Conservation (phyloP, 2,888 invertebrate species). For the Trachelus troglodyta region DNA sequence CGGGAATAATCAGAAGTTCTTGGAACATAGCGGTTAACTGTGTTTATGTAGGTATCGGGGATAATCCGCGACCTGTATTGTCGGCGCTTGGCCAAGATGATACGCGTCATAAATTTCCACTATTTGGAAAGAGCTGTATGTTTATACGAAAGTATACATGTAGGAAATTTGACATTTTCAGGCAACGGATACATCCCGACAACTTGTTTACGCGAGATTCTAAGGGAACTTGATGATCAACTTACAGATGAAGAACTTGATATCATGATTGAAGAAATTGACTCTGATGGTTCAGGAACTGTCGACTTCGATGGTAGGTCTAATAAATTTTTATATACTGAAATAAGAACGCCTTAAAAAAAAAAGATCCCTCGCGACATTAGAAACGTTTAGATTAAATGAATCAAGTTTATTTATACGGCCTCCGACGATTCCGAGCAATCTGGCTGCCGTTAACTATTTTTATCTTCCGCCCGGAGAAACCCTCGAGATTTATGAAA, state of each 20-base stretch:
- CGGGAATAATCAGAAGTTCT: slow-evolving; percentile 26
- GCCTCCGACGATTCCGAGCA: slow-evolving; percentile 20
- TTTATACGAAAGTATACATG: background rate
- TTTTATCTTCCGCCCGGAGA: slow-evolving; percentile 26
- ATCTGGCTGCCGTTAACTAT: slow-evolving; percentile 23
- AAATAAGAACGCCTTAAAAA: slow-evolving; percentile 2
- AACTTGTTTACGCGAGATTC: slow-evolving; percentile 91
- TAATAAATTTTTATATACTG: background rate
- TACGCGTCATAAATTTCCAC: background rate
- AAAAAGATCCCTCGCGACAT: slow-evolving; percentile 23
- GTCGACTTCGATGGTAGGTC: slow-evolving; percentile 95
- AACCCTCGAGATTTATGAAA: slow-evolving; percentile 28
- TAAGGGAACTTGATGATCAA: slow-evolving; percentile 95
- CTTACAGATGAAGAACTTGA: slow-evolving; percentile 94
- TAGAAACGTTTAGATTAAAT: slow-evolving; percentile 30
- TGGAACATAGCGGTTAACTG: slow-evolving; percentile 23
- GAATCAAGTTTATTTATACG: slow-evolving; percentile 39
- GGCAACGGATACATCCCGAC: slow-evolving; percentile 94
- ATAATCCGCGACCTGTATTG: background rate
- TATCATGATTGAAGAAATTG: slow-evolving; percentile 97
- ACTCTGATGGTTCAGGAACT: slow-evolving; percentile 97
- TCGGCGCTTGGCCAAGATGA: background rate
- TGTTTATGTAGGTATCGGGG: background rate
- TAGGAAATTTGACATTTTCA: slow-evolving; percentile 46
- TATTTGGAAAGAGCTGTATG: background rate